Evolutionary conservation across 2,888 invertebrate species (phyloP).

Genomic region (Colletes collaris): DNA sequence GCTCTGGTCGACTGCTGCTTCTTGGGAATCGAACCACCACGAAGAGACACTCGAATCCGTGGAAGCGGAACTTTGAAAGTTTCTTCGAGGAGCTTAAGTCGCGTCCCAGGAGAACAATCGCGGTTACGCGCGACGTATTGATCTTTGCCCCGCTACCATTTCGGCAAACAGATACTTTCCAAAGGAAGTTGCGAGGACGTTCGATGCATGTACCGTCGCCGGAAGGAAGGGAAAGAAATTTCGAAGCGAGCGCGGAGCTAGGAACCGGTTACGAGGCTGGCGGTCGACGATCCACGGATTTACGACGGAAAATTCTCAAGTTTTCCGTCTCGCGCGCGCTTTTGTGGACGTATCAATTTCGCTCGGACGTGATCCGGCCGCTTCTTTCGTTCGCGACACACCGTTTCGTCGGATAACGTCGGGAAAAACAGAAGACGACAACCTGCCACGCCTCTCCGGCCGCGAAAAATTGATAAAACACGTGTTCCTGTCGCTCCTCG

Average conservation of each 20-base stretch:
- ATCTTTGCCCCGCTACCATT: slow-evolving; percentile 29
- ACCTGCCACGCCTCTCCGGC: too few species aligned
- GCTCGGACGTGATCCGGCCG: too few species aligned
- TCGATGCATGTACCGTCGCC: background rate
- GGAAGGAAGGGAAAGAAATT: background rate
- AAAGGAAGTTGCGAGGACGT: background rate
- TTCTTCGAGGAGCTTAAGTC: background rate
- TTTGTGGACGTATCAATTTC: too few species aligned
- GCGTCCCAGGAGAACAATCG: slow-evolving; percentile 28
- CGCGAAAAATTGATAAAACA: too few species aligned
- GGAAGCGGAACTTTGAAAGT: slow-evolving; percentile 5
- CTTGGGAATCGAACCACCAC: slow-evolving; percentile 5
- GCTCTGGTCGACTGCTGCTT: slow-evolving; percentile 4
- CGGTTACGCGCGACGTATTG: slow-evolving; percentile 13
- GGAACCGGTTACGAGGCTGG: too few species aligned
- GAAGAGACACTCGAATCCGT: slow-evolving; percentile 6
- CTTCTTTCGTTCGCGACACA: background rate
- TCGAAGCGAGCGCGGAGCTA: background rate
- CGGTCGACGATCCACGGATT: slow-evolving; percentile 11
- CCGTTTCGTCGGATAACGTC: background rate
- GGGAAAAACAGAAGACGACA: background rate
- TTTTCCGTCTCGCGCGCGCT: background rate
- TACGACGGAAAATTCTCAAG: slow-evolving; percentile 15
- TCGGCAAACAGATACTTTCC: background rate
- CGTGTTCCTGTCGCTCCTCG: too few species aligned